phyloP scores from a whole-genome alignment of 2,113 vertebrate genomes.

The Okapia johnstoni region DNA sequence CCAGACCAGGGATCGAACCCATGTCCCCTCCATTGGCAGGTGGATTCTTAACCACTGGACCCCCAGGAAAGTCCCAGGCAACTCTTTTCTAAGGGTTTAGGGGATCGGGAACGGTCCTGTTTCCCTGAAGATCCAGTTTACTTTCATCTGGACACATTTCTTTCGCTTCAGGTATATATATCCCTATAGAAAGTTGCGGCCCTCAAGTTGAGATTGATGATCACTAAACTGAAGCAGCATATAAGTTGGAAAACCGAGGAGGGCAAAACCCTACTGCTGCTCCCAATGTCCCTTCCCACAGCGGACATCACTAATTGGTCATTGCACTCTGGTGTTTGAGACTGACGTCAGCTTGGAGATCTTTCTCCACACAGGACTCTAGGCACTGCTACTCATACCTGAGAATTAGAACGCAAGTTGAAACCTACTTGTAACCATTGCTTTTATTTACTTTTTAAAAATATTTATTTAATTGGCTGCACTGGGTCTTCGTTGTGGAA shows the following conservation, averaged over 20 bases:
- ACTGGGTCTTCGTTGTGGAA: background rate
- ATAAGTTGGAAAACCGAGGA: background rate
- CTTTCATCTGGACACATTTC: background rate
- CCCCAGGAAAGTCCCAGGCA: background rate
- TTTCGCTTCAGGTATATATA: background rate
- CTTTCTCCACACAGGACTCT: background rate
- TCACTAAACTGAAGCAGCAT: background rate
- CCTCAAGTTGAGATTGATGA: background rate
- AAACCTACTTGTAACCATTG: background rate
- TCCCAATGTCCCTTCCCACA: background rate
- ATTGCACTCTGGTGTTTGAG: background rate
- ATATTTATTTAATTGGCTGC: background rate
- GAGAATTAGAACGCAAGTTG: background rate
- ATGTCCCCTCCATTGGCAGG: background rate
- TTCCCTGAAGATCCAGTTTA: background rate
- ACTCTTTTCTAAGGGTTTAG: background rate
- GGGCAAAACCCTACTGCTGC: fast-evolving
- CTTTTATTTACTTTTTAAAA: background rate
- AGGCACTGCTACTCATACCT: background rate
- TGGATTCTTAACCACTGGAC: background rate
- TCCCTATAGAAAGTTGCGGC: background rate
- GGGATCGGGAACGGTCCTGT: background rate
- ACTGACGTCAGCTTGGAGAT: background rate
- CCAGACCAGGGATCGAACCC: background rate
- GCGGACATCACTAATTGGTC: background rate